Evolutionary conservation across 2,888 invertebrate genomes (phyloP).

Genomic region (Osmoderma eremita): DNA sequence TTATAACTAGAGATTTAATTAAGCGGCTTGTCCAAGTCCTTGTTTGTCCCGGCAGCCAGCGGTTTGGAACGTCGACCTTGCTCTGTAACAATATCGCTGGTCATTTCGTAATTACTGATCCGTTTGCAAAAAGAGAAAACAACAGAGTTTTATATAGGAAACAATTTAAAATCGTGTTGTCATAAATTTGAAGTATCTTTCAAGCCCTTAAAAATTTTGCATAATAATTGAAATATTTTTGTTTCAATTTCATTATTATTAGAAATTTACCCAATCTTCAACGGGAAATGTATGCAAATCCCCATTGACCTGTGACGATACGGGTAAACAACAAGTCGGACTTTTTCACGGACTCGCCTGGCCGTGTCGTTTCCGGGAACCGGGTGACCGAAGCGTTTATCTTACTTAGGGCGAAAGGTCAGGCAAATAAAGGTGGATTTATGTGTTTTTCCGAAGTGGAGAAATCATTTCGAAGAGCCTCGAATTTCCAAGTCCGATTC

Average conservation of each 20-base stretch:
- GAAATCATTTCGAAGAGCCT: slow-evolving; percentile 32
- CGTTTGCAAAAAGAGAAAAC: too few species aligned
- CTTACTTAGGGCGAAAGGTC: slow-evolving; percentile 40
- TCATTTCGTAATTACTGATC: neutral
- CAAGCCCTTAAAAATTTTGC: too few species aligned
- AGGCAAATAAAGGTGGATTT: slow-evolving; percentile 41
- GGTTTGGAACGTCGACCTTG: neutral
- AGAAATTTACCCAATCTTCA: too few species aligned
- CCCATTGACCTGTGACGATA: neutral
- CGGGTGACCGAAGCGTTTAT: slow-evolving; percentile 41
- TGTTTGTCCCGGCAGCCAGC: neutral
- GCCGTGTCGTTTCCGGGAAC: slow-evolving; percentile 23
- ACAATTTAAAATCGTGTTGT: too few species aligned
- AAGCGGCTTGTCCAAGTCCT: slow-evolving; percentile 10
- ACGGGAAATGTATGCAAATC: too few species aligned
- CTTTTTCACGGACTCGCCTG: neutral
- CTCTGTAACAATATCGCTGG: neutral
- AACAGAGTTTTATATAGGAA: too few species aligned
- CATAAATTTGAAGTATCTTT: too few species aligned
- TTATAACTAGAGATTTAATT: slow-evolving; percentile 2
- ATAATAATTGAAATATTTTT: too few species aligned
- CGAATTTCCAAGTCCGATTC: slow-evolving; percentile 22
- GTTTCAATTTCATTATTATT: too few species aligned
- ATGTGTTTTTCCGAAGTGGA: slow-evolving; percentile 42
- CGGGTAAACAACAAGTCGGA: slow-evolving; percentile 22